Evolutionary conservation across 2,113 vertebrate genomes (phyloP).

Genomic region (Stegastes partitus): DNA sequence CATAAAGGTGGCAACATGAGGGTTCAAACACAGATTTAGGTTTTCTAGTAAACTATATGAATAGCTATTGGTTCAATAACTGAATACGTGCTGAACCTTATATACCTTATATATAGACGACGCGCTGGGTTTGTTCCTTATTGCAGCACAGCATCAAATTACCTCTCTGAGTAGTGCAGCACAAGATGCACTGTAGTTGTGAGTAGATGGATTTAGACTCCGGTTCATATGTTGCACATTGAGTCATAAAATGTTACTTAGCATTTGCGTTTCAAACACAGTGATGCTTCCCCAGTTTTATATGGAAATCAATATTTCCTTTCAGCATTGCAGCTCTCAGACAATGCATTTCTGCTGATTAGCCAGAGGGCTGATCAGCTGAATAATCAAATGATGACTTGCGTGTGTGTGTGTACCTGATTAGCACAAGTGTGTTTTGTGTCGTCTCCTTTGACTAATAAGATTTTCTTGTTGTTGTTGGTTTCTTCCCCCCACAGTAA

Average conservation of each 20-base stretch:
- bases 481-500: not conserved
- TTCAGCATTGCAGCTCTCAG: conserved; percentile 8
- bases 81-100: conserved; percentile 16
- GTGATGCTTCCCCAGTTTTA: conserved; percentile 45
- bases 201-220: conserved; percentile 41
- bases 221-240: conserved; percentile 39
- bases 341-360: conserved; percentile 62
- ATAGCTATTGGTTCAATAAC: conserved; percentile 4
- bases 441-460: not conserved
- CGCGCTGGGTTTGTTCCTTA: conserved; percentile 37
- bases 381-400: conserved; percentile 30
- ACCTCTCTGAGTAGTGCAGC: not conserved
- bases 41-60: not conserved
- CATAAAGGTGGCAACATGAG: no score
- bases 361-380: conserved; percentile 17
- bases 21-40: no score
- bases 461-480: not conserved
- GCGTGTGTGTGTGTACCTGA: not conserved
- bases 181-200: conserved; percentile 14
- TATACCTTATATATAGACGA: not conserved
- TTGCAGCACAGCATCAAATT: conserved; percentile 34
- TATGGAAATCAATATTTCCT: conserved; percentile 62
- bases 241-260: conserved; percentile 56
- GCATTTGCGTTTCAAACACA: conserved; percentile 68
- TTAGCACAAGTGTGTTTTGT: not conserved